Percentiles rank a stretch among this genome's conserved stretches.
Conservation (phyloP, 2,888 invertebrate genomes). For the Sturmia bella region DNA sequence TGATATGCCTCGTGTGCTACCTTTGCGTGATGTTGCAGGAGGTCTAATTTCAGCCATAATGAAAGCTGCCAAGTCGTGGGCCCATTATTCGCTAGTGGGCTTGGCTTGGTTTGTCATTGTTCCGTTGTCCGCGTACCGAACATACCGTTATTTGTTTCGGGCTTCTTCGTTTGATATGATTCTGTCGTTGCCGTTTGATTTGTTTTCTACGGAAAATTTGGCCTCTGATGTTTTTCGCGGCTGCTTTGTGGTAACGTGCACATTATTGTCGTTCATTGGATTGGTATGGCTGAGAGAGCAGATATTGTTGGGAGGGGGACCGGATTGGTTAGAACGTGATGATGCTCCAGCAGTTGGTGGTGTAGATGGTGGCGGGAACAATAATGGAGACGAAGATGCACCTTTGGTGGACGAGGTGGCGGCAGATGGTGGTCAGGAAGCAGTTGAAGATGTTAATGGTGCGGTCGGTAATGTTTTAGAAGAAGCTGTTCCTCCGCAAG, state of each 20-base stretch:
- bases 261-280: slow-evolving; percentile 97
- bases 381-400: slow-evolving; percentile 77
- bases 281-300: slow-evolving; percentile 99
- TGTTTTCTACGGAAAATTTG: slow-evolving; percentile 95
- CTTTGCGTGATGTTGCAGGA: slow-evolving; percentile 94
- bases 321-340: slow-evolving; percentile 95
- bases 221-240: slow-evolving; percentile 97
- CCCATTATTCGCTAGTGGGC: slow-evolving; percentile 98
- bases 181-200: slow-evolving; percentile 93
- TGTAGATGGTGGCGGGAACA: slow-evolving; percentile 73
- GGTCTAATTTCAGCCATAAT: slow-evolving; percentile 94
- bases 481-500: slow-evolving; percentile 73
- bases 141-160: slow-evolving; percentile 95
- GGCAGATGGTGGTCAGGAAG: slow-evolving; percentile 76
- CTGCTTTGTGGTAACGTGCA: slow-evolving; percentile 97
- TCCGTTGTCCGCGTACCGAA: slow-evolving; percentile 97
- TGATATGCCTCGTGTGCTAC: slow-evolving; percentile 99
- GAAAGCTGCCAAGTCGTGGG: slow-evolving; percentile 97
- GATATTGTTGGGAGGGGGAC: slow-evolving; percentile 97
- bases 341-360: slow-evolving; percentile 80
- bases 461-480: slow-evolving; percentile 58
- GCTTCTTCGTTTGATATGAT: slow-evolving; percentile 91
- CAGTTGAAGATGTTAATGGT: slow-evolving; percentile 79
- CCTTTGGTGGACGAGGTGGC: slow-evolving; percentile 69
- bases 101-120: slow-evolving; percentile 98